phyloP scores from a whole-genome alignment of 2,888 invertebrate genomes.

The Lasioglossum marginatum region DNA sequence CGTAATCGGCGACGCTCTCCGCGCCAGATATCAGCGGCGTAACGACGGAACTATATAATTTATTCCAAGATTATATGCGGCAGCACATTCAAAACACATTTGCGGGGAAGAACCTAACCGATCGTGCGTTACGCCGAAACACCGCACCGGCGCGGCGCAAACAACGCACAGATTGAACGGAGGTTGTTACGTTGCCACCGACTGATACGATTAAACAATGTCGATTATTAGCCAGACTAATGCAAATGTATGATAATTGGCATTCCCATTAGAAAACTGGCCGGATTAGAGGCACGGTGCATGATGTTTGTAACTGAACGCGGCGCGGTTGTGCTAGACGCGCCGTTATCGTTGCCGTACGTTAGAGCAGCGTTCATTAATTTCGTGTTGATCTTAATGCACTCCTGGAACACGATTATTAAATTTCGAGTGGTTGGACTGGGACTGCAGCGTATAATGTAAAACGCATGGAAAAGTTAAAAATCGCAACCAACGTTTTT shows the following conservation, averaged over 20 bases:
- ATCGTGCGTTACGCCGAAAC: conserved; percentile 14
- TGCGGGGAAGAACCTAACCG: neutral
- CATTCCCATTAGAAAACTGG: neutral
- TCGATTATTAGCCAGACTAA: conserved; percentile 13
- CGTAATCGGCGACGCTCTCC: conserved; percentile 39
- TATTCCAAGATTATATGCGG: conserved; percentile 41
- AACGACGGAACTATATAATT: conserved; percentile 29
- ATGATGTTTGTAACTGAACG: neutral
- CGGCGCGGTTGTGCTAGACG: neutral
- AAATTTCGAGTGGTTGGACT: too few species aligned
- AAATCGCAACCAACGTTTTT: too few species aligned
- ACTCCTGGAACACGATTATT: too few species aligned
- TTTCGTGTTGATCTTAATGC: neutral
- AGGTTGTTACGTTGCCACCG: neutral
- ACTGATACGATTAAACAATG: neutral
- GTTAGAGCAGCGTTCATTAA: neutral
- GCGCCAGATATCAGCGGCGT: conserved; percentile 20
- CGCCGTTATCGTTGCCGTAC: neutral
- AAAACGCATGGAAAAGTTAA: too few species aligned
- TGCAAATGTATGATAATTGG: conserved; percentile 12
- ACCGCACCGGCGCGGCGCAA: neutral
- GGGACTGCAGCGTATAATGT: too few species aligned
- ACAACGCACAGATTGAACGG: conserved; percentile 2
- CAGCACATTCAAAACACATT: conserved; percentile 31
- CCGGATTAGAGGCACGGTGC: neutral